A percentile compares a stretch with the other conserved stretches of the same genome.
Conservation (phyloP, 1,140 invertebrate genomes). For the Euwallacea similis region DNA sequence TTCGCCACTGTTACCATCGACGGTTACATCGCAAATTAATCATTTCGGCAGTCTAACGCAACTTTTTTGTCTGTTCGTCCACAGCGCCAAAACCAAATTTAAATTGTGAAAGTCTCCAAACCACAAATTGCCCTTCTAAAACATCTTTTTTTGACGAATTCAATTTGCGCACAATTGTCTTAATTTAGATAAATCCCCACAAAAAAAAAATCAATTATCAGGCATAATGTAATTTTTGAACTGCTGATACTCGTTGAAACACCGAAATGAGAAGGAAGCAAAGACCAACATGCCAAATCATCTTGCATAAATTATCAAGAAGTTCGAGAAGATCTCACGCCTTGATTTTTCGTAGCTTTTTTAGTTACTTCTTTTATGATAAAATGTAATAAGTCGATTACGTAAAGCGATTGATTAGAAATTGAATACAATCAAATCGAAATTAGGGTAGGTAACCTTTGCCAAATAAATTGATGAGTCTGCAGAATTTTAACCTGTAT, state of each 20-base stretch:
- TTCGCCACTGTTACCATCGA: neutral
- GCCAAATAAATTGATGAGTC: too few relatives aligned
- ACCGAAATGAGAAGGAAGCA: constrained; percentile 11
- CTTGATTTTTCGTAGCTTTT: constrained; percentile 3
- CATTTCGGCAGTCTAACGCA: neutral
- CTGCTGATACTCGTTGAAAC: constrained; percentile 1
- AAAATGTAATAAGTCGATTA: too few relatives aligned
- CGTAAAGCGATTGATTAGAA: too few relatives aligned
- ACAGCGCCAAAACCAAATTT: constrained; percentile 4
- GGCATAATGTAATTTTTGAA: constrained; percentile 13
- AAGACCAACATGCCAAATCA: constrained; percentile 18
- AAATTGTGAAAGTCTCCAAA: constrained; percentile 9
- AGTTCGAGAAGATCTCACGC: constrained; percentile 9
- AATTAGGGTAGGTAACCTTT: too few relatives aligned
- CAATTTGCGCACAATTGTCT: constrained; percentile 1
- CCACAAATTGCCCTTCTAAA: neutral
- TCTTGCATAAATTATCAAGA: constrained; percentile 10
- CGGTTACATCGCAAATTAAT: neutral
- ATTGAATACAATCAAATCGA: too few relatives aligned
- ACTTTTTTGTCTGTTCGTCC: neutral
- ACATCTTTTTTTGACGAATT: constrained; percentile 9
- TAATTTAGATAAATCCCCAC: neutral
- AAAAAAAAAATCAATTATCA: constrained; percentile 12
- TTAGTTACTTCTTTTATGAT: neutral
- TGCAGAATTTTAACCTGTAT: too few relatives aligned